Conservation (phyloP, 1,140 invertebrate species). For the Heliothis subflexa region DNA sequence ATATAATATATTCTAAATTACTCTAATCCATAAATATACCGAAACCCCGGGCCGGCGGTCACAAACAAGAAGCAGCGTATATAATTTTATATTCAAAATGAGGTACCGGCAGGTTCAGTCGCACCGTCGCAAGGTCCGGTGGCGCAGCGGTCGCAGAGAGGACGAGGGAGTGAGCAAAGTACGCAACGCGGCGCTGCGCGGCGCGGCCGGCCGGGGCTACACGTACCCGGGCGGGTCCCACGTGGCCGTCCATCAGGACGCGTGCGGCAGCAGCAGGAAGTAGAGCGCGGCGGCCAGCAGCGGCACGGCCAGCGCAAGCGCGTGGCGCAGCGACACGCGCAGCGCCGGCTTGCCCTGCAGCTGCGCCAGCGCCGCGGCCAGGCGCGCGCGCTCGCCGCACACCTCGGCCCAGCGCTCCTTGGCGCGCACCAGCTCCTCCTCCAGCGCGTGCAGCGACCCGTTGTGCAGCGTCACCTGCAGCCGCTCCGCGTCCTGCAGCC, state of each 20-base stretch:
- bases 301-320: constrained; percentile 67
- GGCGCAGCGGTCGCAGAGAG: constrained; percentile 32
- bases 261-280: constrained; percentile 73
- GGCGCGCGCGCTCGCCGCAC: constrained; percentile 72
- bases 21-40: constrained; percentile 63
- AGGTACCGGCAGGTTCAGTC: constrained; percentile 49
- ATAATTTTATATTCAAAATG: constrained; percentile 31
- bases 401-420: constrained; percentile 83
- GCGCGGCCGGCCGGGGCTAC: constrained; percentile 59
- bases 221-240: constrained; percentile 83
- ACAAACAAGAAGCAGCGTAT: constrained; percentile 36
- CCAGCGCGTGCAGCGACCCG: constrained; percentile 78
- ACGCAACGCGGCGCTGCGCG: constrained; percentile 50
- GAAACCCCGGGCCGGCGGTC: constrained; percentile 48
- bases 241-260: constrained; percentile 85
- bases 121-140: background rate
- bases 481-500: constrained; percentile 70
- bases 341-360: constrained; percentile 66
- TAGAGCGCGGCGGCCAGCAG: constrained; percentile 70
- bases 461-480: constrained; percentile 74
- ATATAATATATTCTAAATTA: constrained; percentile 65
- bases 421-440: constrained; percentile 82
- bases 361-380: constrained; percentile 72
- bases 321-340: constrained; percentile 52
- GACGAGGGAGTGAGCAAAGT: constrained; percentile 47